phyloP scores from a whole-genome alignment of 2,888 invertebrate genomes.

The Kryphioiulus occultus region DNA sequence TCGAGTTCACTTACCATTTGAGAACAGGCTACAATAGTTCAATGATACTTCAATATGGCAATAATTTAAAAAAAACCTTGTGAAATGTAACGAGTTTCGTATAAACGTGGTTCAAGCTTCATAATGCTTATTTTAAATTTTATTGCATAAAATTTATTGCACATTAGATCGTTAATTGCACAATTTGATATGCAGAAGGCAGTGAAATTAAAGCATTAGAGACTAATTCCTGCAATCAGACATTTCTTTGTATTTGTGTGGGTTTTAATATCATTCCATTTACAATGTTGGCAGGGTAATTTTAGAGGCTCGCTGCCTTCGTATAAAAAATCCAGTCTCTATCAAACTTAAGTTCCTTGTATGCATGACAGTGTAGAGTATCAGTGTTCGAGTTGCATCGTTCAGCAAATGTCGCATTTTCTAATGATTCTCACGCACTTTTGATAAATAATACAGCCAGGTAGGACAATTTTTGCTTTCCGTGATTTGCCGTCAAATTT shows the following conservation, averaged over 20 bases:
- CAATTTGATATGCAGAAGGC: not conserved
- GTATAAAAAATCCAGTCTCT: constrained; percentile 8
- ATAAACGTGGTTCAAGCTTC: too few relatives aligned
- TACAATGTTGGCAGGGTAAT: not conserved
- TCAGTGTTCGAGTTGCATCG: not conserved
- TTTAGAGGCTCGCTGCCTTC: not conserved
- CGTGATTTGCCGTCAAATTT: too few relatives aligned
- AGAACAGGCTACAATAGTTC: too few relatives aligned
- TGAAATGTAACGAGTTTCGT: too few relatives aligned
- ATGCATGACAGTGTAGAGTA: not conserved
- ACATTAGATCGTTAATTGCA: not conserved
- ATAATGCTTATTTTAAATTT: too few relatives aligned
- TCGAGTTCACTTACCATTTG: too few relatives aligned
- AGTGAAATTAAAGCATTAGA: not conserved
- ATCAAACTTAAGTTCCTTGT: not conserved
- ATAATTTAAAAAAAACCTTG: too few relatives aligned
- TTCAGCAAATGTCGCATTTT: not conserved
- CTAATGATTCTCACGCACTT: too few relatives aligned
- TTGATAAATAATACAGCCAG: too few relatives aligned
- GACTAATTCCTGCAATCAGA: not conserved
- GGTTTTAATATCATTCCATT: not conserved
- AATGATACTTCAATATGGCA: too few relatives aligned
- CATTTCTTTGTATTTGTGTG: not conserved
- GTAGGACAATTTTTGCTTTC: too few relatives aligned
- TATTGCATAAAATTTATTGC: not conserved